Percentiles rank a stretch among this genome's conserved stretches.
Evolutionary conservation across 2,797 vertebrate genomes (phyloP).

Genomic region (Enteromius trimaculatus): DNA sequence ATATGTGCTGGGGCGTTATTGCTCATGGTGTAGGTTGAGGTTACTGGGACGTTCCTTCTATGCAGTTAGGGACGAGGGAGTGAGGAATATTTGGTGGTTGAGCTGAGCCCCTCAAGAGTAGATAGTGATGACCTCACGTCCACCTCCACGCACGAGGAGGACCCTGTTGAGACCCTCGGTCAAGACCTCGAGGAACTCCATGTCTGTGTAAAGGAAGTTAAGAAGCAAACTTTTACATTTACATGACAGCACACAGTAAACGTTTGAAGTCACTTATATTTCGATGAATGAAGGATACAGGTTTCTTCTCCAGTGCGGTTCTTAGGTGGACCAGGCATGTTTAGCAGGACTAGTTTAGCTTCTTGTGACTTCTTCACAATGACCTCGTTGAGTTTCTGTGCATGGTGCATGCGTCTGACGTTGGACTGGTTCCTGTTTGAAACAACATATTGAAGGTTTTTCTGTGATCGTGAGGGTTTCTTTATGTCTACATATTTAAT

Average conservation of each 20-base stretch:
- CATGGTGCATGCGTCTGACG: constrained; percentile 95
- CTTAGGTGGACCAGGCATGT: constrained; percentile 96
- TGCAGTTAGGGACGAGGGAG: constrained; percentile 56
- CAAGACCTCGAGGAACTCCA: constrained; percentile 98
- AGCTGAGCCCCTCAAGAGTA: constrained; percentile 87
- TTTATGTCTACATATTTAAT: background rate
- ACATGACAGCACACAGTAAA: background rate
- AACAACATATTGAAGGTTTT: background rate
- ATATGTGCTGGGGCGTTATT: constrained; percentile 59
- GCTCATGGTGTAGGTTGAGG: constrained; percentile 51
- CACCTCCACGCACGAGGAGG: constrained; percentile 95
- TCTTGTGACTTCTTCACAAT: constrained; percentile 94
- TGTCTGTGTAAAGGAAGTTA: constrained; percentile 79
- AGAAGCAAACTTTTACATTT: constrained; percentile 50
- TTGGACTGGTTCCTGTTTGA: constrained; percentile 88
- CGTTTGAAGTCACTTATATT: background rate
- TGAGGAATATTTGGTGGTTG: constrained; percentile 52
- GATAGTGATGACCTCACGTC: constrained; percentile 98
- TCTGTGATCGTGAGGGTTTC: background rate
- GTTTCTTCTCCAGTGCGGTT: constrained; percentile 94
- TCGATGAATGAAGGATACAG: constrained; percentile 86
- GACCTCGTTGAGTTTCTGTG: constrained; percentile 92
- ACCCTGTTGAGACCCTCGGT: constrained; percentile 96
- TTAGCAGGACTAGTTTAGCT: constrained; percentile 93
- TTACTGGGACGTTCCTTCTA: constrained; percentile 61